These are phyloP conservation scores for Tipula lateralis DNA, from an alignment of 2,888 invertebrate genomes.

Conservation along the genomic window DNA sequence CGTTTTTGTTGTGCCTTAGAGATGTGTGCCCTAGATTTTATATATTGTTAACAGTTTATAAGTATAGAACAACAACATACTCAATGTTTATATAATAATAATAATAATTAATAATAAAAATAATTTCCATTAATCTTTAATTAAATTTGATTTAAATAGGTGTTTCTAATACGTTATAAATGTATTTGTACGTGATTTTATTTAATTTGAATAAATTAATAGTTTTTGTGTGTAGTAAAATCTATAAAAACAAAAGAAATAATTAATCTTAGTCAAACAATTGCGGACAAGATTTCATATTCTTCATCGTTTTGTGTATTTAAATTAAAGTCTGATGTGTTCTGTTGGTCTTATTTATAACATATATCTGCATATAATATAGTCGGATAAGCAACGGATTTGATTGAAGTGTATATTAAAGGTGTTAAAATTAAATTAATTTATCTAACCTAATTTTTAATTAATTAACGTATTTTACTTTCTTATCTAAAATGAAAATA, in stretches of 20 bases:
- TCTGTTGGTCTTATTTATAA: neutral
- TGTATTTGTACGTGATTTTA: neutral
- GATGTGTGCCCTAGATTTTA: neutral
- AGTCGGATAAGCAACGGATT: neutral
- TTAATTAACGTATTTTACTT: neutral
- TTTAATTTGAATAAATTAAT: neutral
- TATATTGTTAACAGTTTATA: neutral
- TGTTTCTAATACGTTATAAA: neutral
- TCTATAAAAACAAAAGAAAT: neutral
- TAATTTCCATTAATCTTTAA: slow-evolving; percentile 19
- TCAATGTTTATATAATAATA: neutral
- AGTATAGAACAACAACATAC: neutral
- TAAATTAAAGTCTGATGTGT: neutral
- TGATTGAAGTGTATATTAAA: neutral
- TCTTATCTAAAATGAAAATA: neutral
- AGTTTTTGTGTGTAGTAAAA: neutral
- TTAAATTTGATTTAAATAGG: slow-evolving; percentile 19
- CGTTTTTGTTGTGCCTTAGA: neutral
- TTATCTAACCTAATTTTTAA: neutral
- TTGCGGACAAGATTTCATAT: slow-evolving; percentile 24
- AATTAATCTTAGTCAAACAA: slow-evolving; percentile 11
- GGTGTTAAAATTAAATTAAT: slow-evolving; percentile 1
- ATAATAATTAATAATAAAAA: neutral
- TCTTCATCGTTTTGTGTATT: neutral
- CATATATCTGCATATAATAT: neutral